These are phyloP conservation scores for Agapostemon virescens DNA, from an alignment of 2,888 invertebrate species.

Conservation along the genomic window DNA sequence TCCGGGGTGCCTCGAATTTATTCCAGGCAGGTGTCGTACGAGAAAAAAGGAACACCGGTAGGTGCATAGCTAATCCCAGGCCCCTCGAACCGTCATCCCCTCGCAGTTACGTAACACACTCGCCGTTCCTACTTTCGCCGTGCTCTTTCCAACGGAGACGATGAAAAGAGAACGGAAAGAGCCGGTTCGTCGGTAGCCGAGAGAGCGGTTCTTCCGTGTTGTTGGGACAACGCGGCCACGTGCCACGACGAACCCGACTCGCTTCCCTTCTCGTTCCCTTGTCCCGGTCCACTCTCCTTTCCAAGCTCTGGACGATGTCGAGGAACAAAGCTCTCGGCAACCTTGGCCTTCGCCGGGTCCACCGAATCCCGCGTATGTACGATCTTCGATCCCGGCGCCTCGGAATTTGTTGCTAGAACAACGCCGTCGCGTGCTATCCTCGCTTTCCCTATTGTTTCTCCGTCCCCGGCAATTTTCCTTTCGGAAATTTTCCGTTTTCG, in stretches of 20 bases:
- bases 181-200: conserved; percentile 13
- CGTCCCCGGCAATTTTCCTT: too few species aligned
- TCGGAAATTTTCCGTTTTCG: too few species aligned
- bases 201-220: conserved; percentile 37
- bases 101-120: conserved; percentile 48
- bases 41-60: conserved; percentile 14
- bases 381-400: too few species aligned
- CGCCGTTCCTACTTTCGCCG: conserved; percentile 56
- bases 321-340: too few species aligned
- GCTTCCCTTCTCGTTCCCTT: conserved; percentile 15
- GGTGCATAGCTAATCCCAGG: neutral
- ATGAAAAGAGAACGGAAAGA: conserved; percentile 1
- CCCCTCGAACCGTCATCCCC: conserved; percentile 41
- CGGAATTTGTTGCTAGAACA: too few species aligned
- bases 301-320: neutral
- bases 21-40: neutral
- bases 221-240: conserved; percentile 59
- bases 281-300: conserved; percentile 7
- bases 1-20: neutral
- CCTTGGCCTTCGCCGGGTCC: conserved; percentile 59
- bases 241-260: conserved; percentile 29
- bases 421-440: too few species aligned
- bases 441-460: too few species aligned
- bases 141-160: conserved; percentile 22
- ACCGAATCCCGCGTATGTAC: too few species aligned